phyloP scores from a whole-genome alignment of 2,888 invertebrate species.

The Mamestra brassicae region DNA sequence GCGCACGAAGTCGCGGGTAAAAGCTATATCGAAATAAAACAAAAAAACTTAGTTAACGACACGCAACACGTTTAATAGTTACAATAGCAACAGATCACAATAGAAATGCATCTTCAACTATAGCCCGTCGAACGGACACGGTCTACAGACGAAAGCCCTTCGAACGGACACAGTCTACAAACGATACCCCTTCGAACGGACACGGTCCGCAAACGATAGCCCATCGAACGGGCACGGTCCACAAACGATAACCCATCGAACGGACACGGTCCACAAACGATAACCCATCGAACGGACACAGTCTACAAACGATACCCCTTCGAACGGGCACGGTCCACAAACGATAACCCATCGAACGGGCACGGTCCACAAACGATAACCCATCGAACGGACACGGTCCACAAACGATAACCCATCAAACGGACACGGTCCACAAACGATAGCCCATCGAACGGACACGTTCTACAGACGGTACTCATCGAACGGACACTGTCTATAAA shows the following conservation, averaged over 20 bases:
- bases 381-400: constrained; percentile 14
- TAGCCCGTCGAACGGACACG: constrained; percentile 44
- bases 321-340: constrained; percentile 51
- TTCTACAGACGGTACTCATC: constrained; percentile 53
- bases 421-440: constrained; percentile 14
- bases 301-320: constrained; percentile 35
- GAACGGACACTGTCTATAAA: constrained; percentile 45
- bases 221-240: constrained; percentile 46
- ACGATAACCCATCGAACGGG: constrained; percentile 44
- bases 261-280: constrained; percentile 36
- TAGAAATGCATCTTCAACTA: constrained; percentile 71
- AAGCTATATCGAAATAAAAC: constrained; percentile 57
- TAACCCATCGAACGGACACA: background rate
- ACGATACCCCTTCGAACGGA: background rate
- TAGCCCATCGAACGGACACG: constrained; percentile 44
- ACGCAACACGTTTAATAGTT: constrained; percentile 79
- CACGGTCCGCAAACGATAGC: constrained; percentile 48
- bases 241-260: background rate
- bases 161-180: background rate
- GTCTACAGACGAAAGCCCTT: constrained; percentile 19
- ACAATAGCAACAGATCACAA: constrained; percentile 83
- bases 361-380: constrained; percentile 35
- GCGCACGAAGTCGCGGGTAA: too few species aligned
- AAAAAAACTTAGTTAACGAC: constrained; percentile 72
- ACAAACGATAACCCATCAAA: constrained; percentile 28